Evolutionary conservation across 2,113 vertebrate species (phyloP).

Genomic region (Osmerus eperlanus): DNA sequence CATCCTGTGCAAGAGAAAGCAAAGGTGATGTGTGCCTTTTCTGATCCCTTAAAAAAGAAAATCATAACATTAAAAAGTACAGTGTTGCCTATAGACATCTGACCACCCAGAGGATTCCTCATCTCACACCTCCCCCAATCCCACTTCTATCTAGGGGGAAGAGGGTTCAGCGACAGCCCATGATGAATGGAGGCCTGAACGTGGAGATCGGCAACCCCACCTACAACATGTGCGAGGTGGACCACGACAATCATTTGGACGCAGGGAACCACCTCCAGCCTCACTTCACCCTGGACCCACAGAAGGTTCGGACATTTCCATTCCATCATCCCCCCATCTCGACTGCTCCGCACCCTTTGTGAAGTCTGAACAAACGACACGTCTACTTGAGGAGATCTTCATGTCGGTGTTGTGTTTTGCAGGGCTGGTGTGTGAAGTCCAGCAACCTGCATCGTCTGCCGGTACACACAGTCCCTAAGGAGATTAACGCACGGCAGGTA

Average conservation of each 20-base stretch:
- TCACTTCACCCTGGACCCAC: conserved; percentile 80
- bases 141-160: conserved; percentile 72
- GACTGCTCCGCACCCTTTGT: too few species aligned
- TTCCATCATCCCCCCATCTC: too few species aligned
- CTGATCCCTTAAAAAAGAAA: background rate
- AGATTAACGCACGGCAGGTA: conserved; percentile 56
- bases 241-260: conserved; percentile 77
- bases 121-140: background rate
- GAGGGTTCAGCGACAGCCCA: conserved; percentile 83
- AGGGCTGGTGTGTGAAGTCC: conserved; percentile 56
- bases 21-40: conserved; percentile 67
- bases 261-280: conserved; percentile 77
- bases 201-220: conserved; percentile 89
- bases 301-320: conserved; percentile 73
- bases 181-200: conserved; percentile 86
- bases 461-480: conserved; percentile 46
- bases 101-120: background rate
- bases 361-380: background rate
- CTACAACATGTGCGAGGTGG: conserved; percentile 89
- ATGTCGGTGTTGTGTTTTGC: conserved; percentile 16
- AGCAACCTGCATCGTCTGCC: conserved; percentile 37
- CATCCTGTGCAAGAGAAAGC: conserved; percentile 82
- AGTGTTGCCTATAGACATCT: too few species aligned
- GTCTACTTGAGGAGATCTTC: background rate
- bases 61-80: too few species aligned